Evolutionary conservation across 2,113 vertebrate species (phyloP).

Genomic region (Anseranas semipalmata): DNA sequence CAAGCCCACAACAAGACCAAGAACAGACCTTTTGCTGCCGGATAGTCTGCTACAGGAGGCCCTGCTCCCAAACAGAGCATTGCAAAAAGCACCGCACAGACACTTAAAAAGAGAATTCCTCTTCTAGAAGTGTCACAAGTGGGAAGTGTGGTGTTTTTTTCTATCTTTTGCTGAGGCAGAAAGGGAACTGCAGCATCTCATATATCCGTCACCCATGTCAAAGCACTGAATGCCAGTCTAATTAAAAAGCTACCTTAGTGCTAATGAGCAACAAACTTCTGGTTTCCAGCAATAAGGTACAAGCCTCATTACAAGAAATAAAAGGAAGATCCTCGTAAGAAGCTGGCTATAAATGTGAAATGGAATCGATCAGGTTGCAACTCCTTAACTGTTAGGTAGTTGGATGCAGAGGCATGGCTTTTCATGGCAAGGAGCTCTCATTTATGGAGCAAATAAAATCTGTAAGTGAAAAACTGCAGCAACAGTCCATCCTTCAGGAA

Average conservation of each 20-base stretch:
- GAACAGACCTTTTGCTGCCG: not conserved
- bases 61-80: not conserved
- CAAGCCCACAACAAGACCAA: constrained; percentile 26
- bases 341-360: not conserved
- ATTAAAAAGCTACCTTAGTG: constrained; percentile 29
- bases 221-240: not conserved
- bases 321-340: not conserved
- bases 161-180: not conserved
- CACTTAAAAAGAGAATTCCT: not conserved
- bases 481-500: not conserved
- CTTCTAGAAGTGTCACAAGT: not conserved
- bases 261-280: constrained; percentile 24
- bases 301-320: not conserved
- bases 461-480: not conserved
- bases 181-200: constrained; percentile 9
- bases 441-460: not conserved
- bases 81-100: not conserved
- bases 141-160: not conserved
- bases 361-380: not conserved
- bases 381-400: not conserved
- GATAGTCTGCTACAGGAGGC: not conserved
- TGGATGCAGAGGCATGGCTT: not conserved
- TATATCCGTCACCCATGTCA: not conserved
- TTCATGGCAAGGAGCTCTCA: not conserved
- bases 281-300: not conserved